A percentile compares a stretch with the other conserved stretches of the same genome.
Conservation (phyloP, 2,797 vertebrate species). For the Platyrinchus mystaceus region DNA sequence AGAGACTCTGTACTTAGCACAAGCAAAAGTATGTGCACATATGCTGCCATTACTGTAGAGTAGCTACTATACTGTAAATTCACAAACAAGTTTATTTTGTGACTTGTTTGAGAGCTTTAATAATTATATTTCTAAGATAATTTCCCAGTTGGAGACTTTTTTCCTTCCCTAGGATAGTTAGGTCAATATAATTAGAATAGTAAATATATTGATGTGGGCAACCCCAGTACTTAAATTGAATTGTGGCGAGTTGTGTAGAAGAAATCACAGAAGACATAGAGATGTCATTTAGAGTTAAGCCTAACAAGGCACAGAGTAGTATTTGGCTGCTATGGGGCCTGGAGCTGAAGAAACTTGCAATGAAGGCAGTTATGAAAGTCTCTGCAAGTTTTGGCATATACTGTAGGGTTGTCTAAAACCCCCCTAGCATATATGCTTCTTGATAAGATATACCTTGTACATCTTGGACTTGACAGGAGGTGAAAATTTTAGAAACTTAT, state of each 20-base stretch:
- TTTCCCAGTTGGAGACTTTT: not conserved
- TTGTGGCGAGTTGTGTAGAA: fast-evolving
- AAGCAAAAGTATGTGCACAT: fast-evolving
- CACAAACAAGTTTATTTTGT: not conserved
- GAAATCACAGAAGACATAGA: not conserved
- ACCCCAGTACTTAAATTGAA: not conserved
- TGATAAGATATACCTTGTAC: not conserved
- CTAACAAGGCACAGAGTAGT: not conserved
- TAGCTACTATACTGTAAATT: not conserved
- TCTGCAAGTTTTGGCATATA: not conserved
- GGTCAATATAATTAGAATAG: not conserved
- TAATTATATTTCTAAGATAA: not conserved
- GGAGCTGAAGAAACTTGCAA: not conserved
- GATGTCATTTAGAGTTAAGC: not conserved
- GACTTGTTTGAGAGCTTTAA: not conserved
- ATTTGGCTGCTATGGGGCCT: not conserved
- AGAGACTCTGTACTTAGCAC: not conserved
- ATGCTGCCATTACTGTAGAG: not conserved
- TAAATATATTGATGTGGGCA: not conserved
- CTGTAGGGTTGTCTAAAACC: not conserved
- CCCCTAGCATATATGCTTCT: not conserved
- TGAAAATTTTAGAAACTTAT: not conserved
- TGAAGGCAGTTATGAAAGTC: not conserved
- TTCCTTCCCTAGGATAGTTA: not conserved
- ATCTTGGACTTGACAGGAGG: not conserved